phyloP scores from a whole-genome alignment of 2,888 invertebrate genomes.

The Troides helena region DNA sequence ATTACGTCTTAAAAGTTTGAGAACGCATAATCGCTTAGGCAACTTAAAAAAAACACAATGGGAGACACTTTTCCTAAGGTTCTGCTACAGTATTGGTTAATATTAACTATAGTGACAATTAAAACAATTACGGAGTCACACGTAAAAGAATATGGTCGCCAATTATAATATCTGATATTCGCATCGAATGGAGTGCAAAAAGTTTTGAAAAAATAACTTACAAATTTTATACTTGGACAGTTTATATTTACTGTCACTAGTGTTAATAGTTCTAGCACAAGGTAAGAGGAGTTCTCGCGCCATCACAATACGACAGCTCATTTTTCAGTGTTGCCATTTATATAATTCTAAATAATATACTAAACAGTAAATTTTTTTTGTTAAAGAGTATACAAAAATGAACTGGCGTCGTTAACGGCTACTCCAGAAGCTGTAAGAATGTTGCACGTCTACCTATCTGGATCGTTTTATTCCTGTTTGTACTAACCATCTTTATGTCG shows the following conservation, averaged over 20 bases:
- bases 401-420: constrained; percentile 24
- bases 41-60: constrained; percentile 30
- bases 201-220: background rate
- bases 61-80: constrained; percentile 31
- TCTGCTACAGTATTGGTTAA: constrained; percentile 25
- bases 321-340: constrained; percentile 5
- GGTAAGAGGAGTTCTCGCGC: constrained; percentile 30
- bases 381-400: constrained; percentile 7
- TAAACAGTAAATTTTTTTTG: no score
- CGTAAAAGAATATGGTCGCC: constrained; percentile 17
- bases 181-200: constrained; percentile 12
- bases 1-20: constrained; percentile 42
- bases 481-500: constrained; percentile 99
- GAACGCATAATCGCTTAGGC: constrained; percentile 30
- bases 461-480: constrained; percentile 31
- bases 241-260: constrained; percentile 29
- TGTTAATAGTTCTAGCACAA: constrained; percentile 34
- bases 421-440: constrained; percentile 27
- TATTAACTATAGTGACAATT: constrained; percentile 36
- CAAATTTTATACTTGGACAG: constrained; percentile 11
- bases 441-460: constrained; percentile 29
- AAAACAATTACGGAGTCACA: constrained; percentile 25
- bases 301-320: constrained; percentile 23
- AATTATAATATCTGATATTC: constrained; percentile 4
- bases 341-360: background rate